Base-by-base conservation (phyloP, 2,113 vertebrate genomes). In the Peromyscus polionotus region DNA sequence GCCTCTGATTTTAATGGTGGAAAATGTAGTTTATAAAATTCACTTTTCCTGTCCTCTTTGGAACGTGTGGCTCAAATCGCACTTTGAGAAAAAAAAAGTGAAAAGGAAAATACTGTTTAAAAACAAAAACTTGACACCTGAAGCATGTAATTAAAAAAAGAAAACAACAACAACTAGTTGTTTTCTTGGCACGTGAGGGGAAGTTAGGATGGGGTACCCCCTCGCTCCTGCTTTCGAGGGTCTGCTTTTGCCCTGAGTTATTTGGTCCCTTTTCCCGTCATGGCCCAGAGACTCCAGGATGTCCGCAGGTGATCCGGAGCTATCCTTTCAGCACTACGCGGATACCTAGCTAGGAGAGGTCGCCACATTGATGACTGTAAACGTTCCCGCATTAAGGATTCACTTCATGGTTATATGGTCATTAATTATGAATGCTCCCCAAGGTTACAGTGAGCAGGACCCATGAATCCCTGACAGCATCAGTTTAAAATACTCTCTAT, bases 321-420 rank as follows among this genome's bases (percentile, higher is more conserved):
- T 98, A 48, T 97, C 96, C 98, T 67, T 98, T 98, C 95, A 98
- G 98, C 95, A 98, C 98, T 95, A 95, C 12, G 0, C 7, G 19
- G 54, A 2, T 26, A 10, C n/a, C 76, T 68, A 70, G 36, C 57
- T 17, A 72, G 36, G 76, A n/a, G 92, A 6, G 33, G 39, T 90
- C 20, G 63, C 24, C 70, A 75, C 42, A 31, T 12, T 80, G 73
- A 79, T 77, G 90, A n/a, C 63, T 65, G 80, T 72, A 70, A 92
- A 92, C 31, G 88, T 90, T 95, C 88, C 68, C 57, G 54, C 88
- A 72, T 70, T 65, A 90, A 90, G 81, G 91, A 96, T 65, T 94
- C 93, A 61, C 67, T 90, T 90, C 88, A 93, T 88, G 84, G 80
- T 93, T 72, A 39, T 88, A 73, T 8, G 90, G 36, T 31, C 76